Evolutionary conservation across 2,888 invertebrate species (phyloP), one percentile per base, ranked within the genome.

Genomic region (Meteorus cinctellus): DNA sequence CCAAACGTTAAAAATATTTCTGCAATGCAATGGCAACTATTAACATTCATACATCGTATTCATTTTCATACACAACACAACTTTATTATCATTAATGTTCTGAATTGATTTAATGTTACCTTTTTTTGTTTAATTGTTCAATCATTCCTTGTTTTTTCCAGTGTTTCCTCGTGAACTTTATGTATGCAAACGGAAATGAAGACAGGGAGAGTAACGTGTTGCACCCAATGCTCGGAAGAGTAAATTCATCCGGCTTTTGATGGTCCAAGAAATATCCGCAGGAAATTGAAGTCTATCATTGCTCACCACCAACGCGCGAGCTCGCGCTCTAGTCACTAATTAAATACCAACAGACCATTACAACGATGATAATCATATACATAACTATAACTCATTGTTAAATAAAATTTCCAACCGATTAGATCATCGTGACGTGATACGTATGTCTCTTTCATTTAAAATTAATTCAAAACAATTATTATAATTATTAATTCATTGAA

Each of bases 231-330:
- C 69, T 70, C 6, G 4, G 19, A 51, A 62, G 29, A 62, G 48
- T 62, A 41, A 69, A 75, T 70, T 65, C 75, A 70, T 75, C 75
- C 75, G 75, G 75, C 55, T 63, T 75, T 75, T 75, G 70, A 75
- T 75, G 75, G 55, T 62, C 68, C 69, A 75, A 75, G 75, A 75
- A 74, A 75, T 75, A 75, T 75, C 75, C 75, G 75, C 75, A 75
- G 75, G 75, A 75, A 75, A 75, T 75, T 70, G 65, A 69, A 75
- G 62, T 62, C 41, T 69, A 69, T 69, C 60, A 74, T 68, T 74
- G 31, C 29, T 55, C 48, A 48, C 59, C 62, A 60, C 68, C 36
- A 48, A 51, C n/a, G 60, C 51, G 36, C 12, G 48, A 31, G 36
- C 65, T 74, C 34, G 27, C 24, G 55, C 55, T 5, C 48, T 74